Evolutionary conservation across 2,797 vertebrate genomes (phyloP), one percentile per base, ranked within the genome.

Genomic region (Hylomyscus alleni): DNA sequence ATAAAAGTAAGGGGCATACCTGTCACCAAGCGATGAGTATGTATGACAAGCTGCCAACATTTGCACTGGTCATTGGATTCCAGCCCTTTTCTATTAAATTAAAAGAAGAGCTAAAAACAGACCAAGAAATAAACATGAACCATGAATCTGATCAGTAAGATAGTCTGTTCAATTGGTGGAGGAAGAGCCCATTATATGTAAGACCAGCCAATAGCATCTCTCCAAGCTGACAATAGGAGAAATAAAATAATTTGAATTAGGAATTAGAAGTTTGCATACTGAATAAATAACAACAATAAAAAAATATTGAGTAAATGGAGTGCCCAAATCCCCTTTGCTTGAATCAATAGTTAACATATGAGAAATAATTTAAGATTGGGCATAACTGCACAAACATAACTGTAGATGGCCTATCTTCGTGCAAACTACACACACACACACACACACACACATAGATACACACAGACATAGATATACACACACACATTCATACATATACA

Each of bases 1-100:
- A 58, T 81, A 40, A 77, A 97, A 93, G 95, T 85, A 94, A 91
- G n/a, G n/a, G n/a, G 22, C 34, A 77, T 37, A 76, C 3, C 7
- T 77, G 34, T 76, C 60, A 84, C 15, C 10, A 47, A 34, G 37
- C n/a, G 24, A 37, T 67, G 11, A 77, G 13, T 44, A 47, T 72
- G 62, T 10, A 26, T 62, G 31, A 87, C 19, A 22, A 73, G 20
- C 29, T 75, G 47, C 1, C 54, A 93, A n/a, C 52, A 94, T 95
- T 91, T 84, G 3, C 37, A 22, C 10, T 91, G 60, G 52, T 29
- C 20, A 24, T 83, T 84, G 67, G 12, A 95, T 94, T 50, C 44
- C 13, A 88, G 26, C 1, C 14, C 4, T 82, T 85, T 88, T 75
- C 40, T 84, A 29, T 60, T 58, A 92, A 92, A 77, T 47, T 29